These are phyloP conservation scores for Athene cunicularia DNA, from an alignment of 2,113 vertebrate species.

Conservation along the genomic window DNA sequence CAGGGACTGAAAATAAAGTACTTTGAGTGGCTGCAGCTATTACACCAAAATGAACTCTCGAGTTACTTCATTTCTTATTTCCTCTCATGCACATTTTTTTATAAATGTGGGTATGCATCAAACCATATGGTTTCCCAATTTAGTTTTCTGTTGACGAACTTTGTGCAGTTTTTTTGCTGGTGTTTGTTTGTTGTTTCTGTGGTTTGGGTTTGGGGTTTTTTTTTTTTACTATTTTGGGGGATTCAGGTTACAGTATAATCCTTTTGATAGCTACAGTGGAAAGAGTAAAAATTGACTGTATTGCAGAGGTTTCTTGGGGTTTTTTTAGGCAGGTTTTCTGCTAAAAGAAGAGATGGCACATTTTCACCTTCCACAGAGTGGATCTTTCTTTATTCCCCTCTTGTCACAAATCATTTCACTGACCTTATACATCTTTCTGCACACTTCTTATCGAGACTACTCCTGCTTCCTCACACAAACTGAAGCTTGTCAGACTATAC, in stretches of 20 bases:
- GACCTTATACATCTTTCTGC: neutral
- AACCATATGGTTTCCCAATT: neutral
- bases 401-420: neutral
- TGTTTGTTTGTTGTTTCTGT: neutral
- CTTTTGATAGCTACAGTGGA: neutral
- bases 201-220: rapidly evolving
- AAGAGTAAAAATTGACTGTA: neutral
- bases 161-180: neutral
- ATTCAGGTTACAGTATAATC: neutral
- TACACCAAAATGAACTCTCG: neutral
- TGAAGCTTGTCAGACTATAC: neutral
- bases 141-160: neutral
- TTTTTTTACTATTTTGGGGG: neutral
- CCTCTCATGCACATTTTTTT: neutral
- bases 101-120: neutral
- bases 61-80: neutral
- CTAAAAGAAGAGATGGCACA: neutral
- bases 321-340: neutral
- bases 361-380: neutral
- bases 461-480: neutral
- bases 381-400: neutral
- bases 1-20: neutral
- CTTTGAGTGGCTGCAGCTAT: neutral
- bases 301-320: neutral
- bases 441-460: neutral